A percentile compares a stretch with the other conserved stretches of the same genome.
Evolutionary conservation across 2,113 vertebrate genomes (phyloP).

Genomic region (Malurus melanocephalus): DNA sequence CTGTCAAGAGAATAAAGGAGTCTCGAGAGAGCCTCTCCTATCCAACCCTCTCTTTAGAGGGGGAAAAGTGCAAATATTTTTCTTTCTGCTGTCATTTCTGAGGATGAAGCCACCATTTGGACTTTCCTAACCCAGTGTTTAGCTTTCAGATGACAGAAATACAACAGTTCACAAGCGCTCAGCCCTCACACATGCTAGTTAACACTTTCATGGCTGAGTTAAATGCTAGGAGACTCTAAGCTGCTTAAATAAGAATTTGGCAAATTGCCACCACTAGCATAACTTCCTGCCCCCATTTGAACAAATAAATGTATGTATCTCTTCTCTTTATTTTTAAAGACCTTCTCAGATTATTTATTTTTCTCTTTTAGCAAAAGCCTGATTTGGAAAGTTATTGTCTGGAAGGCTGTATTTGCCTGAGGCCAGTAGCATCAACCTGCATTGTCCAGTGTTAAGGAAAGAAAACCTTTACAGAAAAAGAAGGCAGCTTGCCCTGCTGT

Average conservation of each 20-base stretch:
- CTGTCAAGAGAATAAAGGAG: slow-evolving; percentile 18
- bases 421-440: neutral
- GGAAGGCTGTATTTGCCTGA: neutral
- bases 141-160: slow-evolving; percentile 40
- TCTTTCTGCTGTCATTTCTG: slow-evolving; percentile 22
- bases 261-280: neutral
- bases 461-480: neutral
- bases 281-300: too few species aligned
- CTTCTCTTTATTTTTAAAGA: neutral
- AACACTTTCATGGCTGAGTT: neutral
- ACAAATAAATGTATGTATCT: neutral
- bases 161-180: neutral
- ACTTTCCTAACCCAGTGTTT: slow-evolving; percentile 27
- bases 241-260: neutral
- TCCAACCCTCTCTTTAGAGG: neutral
- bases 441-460: neutral
- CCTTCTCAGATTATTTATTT: neutral
- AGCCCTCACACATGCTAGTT: neutral
- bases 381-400: neutral
- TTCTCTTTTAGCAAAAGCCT: neutral
- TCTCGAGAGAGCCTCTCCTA: neutral
- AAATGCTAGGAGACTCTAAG: neutral
- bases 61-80: slow-evolving; percentile 41
- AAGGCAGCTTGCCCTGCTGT: neutral
- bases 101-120: slow-evolving; percentile 29